Evolutionary conservation across 2,113 vertebrate species (phyloP).

Genomic region (Hydrochoerus hydrochaeris): DNA sequence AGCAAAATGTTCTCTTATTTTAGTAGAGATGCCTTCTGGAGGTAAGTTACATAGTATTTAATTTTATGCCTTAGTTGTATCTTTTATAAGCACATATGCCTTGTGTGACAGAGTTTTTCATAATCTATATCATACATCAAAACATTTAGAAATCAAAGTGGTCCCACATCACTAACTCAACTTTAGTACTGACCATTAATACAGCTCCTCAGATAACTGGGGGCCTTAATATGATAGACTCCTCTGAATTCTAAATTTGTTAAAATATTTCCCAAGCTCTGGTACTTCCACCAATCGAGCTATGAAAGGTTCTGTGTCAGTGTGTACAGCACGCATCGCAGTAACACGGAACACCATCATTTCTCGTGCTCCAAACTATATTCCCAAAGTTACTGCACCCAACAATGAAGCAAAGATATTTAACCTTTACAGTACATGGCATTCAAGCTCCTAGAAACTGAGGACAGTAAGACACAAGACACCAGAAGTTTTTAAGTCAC

Average conservation of each 20-base stretch:
- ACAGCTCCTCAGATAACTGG: not conserved
- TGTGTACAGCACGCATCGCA: not conserved
- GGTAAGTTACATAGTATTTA: not conserved
- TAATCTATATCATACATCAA: not conserved
- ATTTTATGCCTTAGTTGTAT: not conserved
- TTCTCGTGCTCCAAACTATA: not conserved
- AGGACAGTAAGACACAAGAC: not conserved
- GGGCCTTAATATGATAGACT: not conserved
- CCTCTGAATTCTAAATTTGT: not conserved
- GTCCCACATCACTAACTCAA: not conserved
- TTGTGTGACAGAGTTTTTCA: slow-evolving; percentile 16
- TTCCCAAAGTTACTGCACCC: not conserved
- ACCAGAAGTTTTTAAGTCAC: not conserved
- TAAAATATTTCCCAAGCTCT: not conserved
- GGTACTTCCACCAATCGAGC: not conserved
- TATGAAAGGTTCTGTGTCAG: not conserved
- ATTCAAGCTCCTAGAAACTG: not conserved
- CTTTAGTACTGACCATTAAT: not conserved
- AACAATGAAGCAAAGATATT: not conserved
- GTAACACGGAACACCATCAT: not conserved
- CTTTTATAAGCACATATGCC: not conserved
- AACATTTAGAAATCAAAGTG: not conserved
- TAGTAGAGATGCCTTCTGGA: not conserved
- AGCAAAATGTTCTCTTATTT: not conserved
- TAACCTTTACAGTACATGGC: not conserved